Conservation (phyloP, 2,797 vertebrate genomes). For the Austrolebias charrua region DNA sequence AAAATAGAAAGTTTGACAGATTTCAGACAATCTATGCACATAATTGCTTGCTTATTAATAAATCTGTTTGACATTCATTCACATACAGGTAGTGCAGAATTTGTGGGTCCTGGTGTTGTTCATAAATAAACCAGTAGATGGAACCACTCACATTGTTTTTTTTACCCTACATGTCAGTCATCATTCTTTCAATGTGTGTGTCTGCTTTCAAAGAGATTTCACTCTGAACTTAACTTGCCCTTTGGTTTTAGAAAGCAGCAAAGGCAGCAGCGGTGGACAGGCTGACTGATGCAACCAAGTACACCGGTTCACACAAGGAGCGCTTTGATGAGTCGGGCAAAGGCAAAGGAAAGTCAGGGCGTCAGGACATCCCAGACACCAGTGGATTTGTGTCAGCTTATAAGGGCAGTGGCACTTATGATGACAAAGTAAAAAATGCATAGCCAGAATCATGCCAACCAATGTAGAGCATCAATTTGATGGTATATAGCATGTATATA, state of each 20-base stretch:
- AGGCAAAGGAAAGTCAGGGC: constrained; percentile 77
- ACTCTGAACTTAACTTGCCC: neutral
- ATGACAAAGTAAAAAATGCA: constrained; percentile 77
- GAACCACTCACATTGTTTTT: neutral
- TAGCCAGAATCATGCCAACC: constrained; percentile 20
- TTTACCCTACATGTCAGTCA: neutral
- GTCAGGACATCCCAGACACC: constrained; percentile 70
- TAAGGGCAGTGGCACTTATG: constrained; percentile 79
- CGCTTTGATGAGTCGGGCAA: constrained; percentile 80
- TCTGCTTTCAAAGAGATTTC: neutral
- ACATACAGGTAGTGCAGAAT: too few species aligned
- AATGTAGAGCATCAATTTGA: neutral
- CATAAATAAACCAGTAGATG: neutral
- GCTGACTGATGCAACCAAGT: constrained; percentile 78
- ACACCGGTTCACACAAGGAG: constrained; percentile 82
- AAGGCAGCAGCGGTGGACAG: constrained; percentile 79
- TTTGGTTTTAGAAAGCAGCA: constrained; percentile 68
- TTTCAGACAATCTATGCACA: neutral
- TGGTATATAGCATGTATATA: constrained; percentile 16
- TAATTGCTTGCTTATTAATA: neutral
- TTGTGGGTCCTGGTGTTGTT: neutral
- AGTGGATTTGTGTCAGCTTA: constrained; percentile 80
- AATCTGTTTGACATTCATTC: neutral
- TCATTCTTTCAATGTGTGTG: neutral
- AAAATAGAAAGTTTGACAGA: neutral